These are phyloP conservation scores for Tychaedon coryphoeus DNA, from an alignment of 2,113 vertebrate genomes.

Conservation along the genomic window DNA sequence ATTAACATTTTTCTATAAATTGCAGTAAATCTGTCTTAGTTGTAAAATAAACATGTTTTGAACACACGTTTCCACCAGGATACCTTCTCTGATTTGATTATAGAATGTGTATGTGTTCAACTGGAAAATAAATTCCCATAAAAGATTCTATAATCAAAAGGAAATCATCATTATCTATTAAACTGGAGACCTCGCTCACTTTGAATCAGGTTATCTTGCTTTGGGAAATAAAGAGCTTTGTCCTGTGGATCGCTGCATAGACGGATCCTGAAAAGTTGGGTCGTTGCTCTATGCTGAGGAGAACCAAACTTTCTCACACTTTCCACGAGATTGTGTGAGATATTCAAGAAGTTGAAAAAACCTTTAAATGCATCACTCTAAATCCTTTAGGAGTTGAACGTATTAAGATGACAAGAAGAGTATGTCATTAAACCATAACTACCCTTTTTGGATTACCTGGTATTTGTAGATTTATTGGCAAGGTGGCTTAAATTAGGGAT, in stretches of 20 bases:
- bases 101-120: not conserved
- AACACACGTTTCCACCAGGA: not conserved
- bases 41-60: not conserved
- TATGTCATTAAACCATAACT: constrained; percentile 38
- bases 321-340: not conserved
- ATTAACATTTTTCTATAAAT: not conserved
- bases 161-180: constrained; percentile 38
- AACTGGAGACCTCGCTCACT: constrained; percentile 18
- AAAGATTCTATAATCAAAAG: constrained; percentile 36
- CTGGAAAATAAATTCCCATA: not conserved
- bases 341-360: constrained; percentile 1
- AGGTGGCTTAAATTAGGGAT: constrained; percentile 56
- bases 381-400: constrained; percentile 33
- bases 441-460: constrained; percentile 47
- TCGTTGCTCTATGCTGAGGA: not conserved
- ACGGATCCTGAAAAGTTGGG: not conserved
- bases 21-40: not conserved
- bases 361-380: not conserved
- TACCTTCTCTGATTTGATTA: not conserved
- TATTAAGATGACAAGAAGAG: constrained; percentile 58
- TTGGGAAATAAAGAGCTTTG: not conserved
- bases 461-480: constrained; percentile 57
- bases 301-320: not conserved
- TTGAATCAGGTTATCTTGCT: constrained; percentile 30
- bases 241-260: not conserved